These are phyloP conservation scores for Volucella bombylans DNA, from an alignment of 2,888 invertebrate genomes.

Conservation along the genomic window DNA sequence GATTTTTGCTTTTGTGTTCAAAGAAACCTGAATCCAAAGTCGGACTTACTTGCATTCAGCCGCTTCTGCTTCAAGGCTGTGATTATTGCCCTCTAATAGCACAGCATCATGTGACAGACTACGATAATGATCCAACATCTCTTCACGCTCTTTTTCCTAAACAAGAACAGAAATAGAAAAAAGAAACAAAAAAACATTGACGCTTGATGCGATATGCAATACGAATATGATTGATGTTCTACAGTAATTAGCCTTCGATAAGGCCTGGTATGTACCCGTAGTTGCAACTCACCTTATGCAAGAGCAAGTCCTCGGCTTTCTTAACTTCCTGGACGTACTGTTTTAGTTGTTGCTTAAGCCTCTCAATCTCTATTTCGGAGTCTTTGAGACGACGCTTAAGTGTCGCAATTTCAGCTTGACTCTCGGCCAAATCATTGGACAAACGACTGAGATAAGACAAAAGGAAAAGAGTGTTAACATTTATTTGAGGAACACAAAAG, in stretches of 20 bases:
- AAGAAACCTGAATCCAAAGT: constrained; percentile 15
- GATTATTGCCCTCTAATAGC: constrained; percentile 89
- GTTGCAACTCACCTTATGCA: constrained; percentile 84
- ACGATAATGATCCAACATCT: constrained; percentile 91
- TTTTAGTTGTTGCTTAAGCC: constrained; percentile 89
- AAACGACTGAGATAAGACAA: constrained; percentile 84
- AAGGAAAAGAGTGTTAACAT: constrained; percentile 33
- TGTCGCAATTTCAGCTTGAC: constrained; percentile 85
- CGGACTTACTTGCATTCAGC: constrained; percentile 85
- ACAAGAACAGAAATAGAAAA: constrained; percentile 74
- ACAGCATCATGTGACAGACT: constrained; percentile 90
- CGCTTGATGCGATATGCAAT: constrained; percentile 18
- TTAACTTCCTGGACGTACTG: constrained; percentile 92
- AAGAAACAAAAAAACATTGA: constrained; percentile 33
- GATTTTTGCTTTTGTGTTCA: constrained; percentile 24
- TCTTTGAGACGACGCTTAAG: constrained; percentile 87
- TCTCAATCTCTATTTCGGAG: constrained; percentile 88
- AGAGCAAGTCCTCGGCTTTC: constrained; percentile 89
- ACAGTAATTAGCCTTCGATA: constrained; percentile 14
- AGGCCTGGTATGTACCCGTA: too few relatives aligned
- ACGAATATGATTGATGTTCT: constrained; percentile 59
- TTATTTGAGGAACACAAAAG: constrained; percentile 16
- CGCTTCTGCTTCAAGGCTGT: constrained; percentile 90
- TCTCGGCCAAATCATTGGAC: constrained; percentile 88
- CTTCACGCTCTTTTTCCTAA: constrained; percentile 90